A percentile compares a stretch with the other conserved stretches of the same genome.
These are phyloP conservation scores for Lipophrys pholis DNA, from an alignment of 2,113 vertebrate species.

Conservation along the genomic window DNA sequence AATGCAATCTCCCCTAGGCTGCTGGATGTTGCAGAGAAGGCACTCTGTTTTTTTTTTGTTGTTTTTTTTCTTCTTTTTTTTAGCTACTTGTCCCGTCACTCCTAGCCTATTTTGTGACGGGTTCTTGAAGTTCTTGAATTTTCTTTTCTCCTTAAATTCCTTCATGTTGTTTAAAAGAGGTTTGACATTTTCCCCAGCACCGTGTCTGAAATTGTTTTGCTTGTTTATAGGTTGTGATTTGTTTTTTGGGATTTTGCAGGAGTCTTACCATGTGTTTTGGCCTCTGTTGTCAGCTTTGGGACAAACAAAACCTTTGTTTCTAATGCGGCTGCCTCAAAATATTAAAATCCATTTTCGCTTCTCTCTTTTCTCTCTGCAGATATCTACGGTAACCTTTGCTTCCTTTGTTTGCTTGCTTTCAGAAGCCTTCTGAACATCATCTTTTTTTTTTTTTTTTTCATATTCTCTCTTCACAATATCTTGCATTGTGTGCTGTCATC, in stretches of 20 bases:
- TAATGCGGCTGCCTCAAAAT: conserved; percentile 21
- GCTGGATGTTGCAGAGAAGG: conserved; percentile 62
- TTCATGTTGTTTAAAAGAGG: conserved; percentile 23
- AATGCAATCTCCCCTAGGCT: conserved; percentile 69
- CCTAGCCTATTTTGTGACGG: conserved; percentile 24
- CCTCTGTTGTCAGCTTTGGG: conserved; percentile 22
- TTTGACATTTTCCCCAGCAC: conserved; percentile 18
- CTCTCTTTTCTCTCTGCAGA: conserved; percentile 9
- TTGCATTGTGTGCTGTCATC: conserved; percentile 7
- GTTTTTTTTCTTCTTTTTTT: neutral
- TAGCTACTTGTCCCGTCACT: conserved; percentile 43
- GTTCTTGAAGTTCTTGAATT: conserved; percentile 35
- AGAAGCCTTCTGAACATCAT: conserved; percentile 1
- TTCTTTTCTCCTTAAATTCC: conserved; percentile 14
- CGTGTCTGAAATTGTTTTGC: conserved; percentile 16
- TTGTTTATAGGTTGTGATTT: conserved; percentile 25
- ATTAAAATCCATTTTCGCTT: conserved; percentile 32
- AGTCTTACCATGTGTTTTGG: neutral
- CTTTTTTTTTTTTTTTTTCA: conserved; percentile 7
- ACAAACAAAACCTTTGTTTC: conserved; percentile 43
- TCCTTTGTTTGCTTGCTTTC: conserved; percentile 28
- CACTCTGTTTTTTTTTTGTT: conserved; percentile 22
- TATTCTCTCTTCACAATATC: conserved; percentile 9
- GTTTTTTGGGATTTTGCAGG: conserved; percentile 17
- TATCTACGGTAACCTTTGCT: conserved; percentile 8